Conservation (phyloP, 2,113 vertebrate genomes). For the Rutilus rutilus region DNA sequence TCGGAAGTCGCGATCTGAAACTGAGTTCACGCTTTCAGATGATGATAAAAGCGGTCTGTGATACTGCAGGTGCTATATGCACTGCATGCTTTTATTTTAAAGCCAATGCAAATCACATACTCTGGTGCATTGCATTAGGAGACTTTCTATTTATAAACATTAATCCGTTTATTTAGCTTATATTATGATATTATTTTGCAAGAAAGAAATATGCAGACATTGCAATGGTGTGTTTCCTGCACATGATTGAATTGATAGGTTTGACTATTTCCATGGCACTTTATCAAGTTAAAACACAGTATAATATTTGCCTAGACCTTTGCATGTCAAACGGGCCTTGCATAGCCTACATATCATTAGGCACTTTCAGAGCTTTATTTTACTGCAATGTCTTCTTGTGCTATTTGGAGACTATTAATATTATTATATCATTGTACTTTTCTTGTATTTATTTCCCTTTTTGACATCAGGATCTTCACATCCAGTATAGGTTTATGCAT, state of each 20-base stretch:
- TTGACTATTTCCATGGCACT: neutral
- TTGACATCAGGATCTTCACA: neutral
- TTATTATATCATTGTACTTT: too few relatives aligned
- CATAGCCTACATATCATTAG: neutral
- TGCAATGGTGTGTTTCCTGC: neutral
- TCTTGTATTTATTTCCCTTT: neutral
- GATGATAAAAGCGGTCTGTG: neutral
- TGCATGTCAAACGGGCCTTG: slow-evolving; percentile 23
- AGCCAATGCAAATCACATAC: neutral
- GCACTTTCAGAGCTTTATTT: neutral
- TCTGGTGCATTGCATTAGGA: neutral
- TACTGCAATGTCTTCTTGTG: neutral
- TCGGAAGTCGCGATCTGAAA: slow-evolving; percentile 28
- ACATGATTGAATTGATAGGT: neutral
- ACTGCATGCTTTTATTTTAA: neutral
- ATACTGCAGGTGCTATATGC: neutral
- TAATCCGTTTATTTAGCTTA: neutral
- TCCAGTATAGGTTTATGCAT: neutral
- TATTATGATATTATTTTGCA: neutral
- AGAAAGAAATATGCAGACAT: neutral
- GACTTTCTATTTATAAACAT: neutral
- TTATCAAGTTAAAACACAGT: slow-evolving; percentile 25
- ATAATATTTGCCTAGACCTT: slow-evolving; percentile 50
- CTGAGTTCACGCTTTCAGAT: slow-evolving; percentile 2
- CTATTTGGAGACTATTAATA: neutral